phyloP scores from a whole-genome alignment of 2,113 vertebrate genomes.

The Corythornis vintsioides region DNA sequence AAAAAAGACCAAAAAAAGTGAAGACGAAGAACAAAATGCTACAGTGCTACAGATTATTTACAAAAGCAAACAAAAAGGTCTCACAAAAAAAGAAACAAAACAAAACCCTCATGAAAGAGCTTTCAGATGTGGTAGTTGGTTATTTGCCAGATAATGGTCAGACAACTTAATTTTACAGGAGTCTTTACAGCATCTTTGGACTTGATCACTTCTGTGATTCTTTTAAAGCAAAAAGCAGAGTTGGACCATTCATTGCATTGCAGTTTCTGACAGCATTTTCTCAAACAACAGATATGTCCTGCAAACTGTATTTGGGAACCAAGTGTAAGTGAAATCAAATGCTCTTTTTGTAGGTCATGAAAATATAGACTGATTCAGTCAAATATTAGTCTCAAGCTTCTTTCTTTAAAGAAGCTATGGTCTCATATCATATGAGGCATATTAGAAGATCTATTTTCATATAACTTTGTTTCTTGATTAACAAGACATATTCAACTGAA shows the following conservation, averaged over 20 bases:
- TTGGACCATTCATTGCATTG: not conserved
- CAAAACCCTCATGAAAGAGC: not conserved
- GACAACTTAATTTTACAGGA: not conserved
- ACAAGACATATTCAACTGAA: not conserved
- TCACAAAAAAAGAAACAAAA: not conserved
- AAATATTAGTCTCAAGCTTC: not conserved
- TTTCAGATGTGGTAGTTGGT: not conserved
- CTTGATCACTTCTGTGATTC: fast-evolving
- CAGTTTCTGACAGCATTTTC: not conserved
- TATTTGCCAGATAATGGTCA: not conserved
- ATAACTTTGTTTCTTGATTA: not conserved
- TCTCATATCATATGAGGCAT: not conserved
- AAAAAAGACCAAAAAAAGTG: not conserved
- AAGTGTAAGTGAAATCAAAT: not conserved
- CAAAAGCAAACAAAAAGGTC: not conserved
- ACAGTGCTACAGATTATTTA: not conserved
- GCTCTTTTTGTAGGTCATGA: not conserved
- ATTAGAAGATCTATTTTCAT: not conserved
- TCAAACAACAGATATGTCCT: not conserved
- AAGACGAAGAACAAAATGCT: not conserved
- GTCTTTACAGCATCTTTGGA: not conserved
- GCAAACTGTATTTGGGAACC: not conserved
- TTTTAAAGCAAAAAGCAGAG: not conserved
- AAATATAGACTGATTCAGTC: not conserved
- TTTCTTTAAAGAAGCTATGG: not conserved